Conservation (phyloP, 2,888 invertebrate genomes). For the Agrenia bidenticulata region DNA sequence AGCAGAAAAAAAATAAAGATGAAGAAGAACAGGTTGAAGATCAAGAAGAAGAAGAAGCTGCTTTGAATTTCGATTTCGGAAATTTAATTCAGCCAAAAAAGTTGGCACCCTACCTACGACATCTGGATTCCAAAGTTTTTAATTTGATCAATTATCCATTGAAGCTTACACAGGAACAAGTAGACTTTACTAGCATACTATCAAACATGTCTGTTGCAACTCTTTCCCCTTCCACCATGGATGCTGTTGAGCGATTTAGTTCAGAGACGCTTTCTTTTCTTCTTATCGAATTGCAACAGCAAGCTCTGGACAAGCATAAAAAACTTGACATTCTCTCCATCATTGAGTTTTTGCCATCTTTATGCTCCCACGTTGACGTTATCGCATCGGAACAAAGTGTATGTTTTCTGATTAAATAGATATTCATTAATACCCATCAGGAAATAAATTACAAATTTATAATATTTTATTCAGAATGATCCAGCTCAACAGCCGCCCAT, state of each 20-base stretch:
- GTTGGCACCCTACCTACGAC: slow-evolving; percentile 30
- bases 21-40: slow-evolving; percentile 5
- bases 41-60: slow-evolving; percentile 11
- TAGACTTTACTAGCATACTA: slow-evolving; percentile 25
- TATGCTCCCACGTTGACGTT: slow-evolving; percentile 29
- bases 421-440: too few species aligned
- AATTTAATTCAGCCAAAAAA: slow-evolving; percentile 35
- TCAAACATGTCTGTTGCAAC: slow-evolving; percentile 19
- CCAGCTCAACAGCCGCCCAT: slow-evolving; percentile 11
- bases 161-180: slow-evolving; percentile 1
- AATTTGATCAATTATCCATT: slow-evolving; percentile 30
- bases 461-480: not conserved
- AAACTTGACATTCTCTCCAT: slow-evolving; percentile 28
- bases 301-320: slow-evolving; percentile 21
- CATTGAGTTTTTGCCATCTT: slow-evolving; percentile 16
- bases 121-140: slow-evolving; percentile 31
- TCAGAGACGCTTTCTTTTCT: slow-evolving; percentile 32
- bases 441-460: too few species aligned
- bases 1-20: slow-evolving; percentile 7
- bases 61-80: slow-evolving; percentile 4
- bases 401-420: not conserved
- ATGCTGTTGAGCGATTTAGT: slow-evolving; percentile 26
- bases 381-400: slow-evolving; percentile 9
- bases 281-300: slow-evolving; percentile 32
- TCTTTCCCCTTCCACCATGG: slow-evolving; percentile 4